These are phyloP conservation scores for Ptycholaimellus sp. DNA, from an alignment of 2,888 invertebrate genomes.

Conservation along the genomic window DNA sequence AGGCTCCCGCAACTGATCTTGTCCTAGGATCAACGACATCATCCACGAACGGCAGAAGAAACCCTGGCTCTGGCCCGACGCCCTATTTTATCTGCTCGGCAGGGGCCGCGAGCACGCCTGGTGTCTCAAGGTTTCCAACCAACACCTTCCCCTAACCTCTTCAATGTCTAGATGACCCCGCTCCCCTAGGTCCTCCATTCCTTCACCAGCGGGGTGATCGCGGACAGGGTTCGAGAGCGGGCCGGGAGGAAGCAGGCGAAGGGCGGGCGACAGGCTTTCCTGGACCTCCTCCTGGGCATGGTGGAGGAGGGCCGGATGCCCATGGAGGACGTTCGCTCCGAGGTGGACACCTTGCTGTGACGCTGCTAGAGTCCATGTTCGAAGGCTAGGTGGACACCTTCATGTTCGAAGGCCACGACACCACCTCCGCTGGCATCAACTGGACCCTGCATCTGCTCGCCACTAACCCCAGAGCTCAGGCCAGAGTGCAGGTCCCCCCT, in stretches of 20 bases:
- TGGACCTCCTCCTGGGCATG: slow-evolving; percentile 63
- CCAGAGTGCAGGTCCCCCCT: too few relatives aligned
- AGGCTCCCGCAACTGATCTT: too few relatives aligned
- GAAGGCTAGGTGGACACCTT: slow-evolving; percentile 30
- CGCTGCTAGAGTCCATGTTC: too few relatives aligned
- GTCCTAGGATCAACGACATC: slow-evolving; percentile 25
- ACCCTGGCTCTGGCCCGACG: slow-evolving; percentile 27
- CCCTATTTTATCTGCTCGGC: slow-evolving; percentile 24
- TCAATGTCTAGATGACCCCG: too few relatives aligned
- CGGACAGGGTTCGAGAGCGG: too few relatives aligned
- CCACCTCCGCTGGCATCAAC: slow-evolving; percentile 59
- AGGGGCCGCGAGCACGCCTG: slow-evolving; percentile 36
- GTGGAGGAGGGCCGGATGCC: slow-evolving; percentile 39
- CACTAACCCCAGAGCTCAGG: slow-evolving; percentile 50
- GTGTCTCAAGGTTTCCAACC: slow-evolving; percentile 34
- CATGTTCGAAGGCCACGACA: slow-evolving; percentile 45
- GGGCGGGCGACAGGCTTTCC: slow-evolving; percentile 54
- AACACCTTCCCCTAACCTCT: too few relatives aligned
- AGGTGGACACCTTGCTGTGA: too few relatives aligned
- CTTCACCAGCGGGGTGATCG: slow-evolving; percentile 37
- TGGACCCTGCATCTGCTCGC: slow-evolving; percentile 62
- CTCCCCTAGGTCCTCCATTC: slow-evolving; percentile 41
- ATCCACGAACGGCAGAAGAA: slow-evolving; percentile 24
- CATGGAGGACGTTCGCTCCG: slow-evolving; percentile 29
- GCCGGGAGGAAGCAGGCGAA: too few relatives aligned